These are phyloP conservation scores for Carduelis carduelis DNA, from an alignment of 2,797 vertebrate species.

Conservation along the genomic window DNA sequence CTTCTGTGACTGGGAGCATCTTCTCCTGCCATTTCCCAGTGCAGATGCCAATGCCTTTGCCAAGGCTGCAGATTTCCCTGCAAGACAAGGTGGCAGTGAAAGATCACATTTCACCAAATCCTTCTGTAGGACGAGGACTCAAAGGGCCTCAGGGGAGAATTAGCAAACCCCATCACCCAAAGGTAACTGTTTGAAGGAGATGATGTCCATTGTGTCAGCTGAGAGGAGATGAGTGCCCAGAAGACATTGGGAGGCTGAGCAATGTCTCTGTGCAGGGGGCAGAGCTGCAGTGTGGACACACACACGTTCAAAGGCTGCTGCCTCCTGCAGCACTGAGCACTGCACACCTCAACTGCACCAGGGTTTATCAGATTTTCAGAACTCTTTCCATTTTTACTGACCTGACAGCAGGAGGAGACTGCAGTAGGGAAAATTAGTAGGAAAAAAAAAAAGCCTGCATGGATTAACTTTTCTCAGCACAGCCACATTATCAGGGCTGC, in stretches of 20 bases:
- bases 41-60: background rate
- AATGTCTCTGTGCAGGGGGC: background rate
- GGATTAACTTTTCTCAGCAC: background rate
- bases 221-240: background rate
- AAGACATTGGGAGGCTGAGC: background rate
- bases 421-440: background rate
- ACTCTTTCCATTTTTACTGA: background rate
- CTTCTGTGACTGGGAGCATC: background rate
- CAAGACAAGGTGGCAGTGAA: background rate
- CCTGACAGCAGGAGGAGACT: background rate
- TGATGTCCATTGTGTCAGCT: background rate
- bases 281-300: background rate
- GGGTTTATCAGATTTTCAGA: background rate
- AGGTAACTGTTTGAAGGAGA: background rate
- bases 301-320: background rate
- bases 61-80: background rate
- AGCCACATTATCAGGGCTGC: background rate
- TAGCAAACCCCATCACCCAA: background rate
- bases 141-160: background rate
- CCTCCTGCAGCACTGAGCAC: background rate
- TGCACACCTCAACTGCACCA: background rate
- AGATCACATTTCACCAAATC: background rate
- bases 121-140: background rate
- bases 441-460: fast-evolving
- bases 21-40: background rate